These are phyloP conservation scores for Dione juno DNA, from an alignment of 2,888 invertebrate species.

Conservation along the genomic window DNA sequence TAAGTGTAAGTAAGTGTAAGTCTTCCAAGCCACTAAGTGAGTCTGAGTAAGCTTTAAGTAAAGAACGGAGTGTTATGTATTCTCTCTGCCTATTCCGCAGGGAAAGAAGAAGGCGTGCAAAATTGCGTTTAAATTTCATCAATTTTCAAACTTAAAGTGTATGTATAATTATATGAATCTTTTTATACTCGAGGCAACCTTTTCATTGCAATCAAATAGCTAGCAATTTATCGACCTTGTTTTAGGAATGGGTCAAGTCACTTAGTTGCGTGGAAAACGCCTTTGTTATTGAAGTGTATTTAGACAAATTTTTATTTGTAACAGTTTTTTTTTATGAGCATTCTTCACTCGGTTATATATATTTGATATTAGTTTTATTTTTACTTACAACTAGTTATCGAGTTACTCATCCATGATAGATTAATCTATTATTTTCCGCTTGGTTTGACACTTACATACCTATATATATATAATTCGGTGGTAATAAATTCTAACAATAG, in stretches of 20 bases:
- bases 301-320: slow-evolving; percentile 11
- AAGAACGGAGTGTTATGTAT: too few relatives aligned
- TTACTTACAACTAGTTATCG: slow-evolving; percentile 7
- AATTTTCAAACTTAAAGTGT: neutral
- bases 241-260: slow-evolving; percentile 14
- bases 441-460: neutral
- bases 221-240: slow-evolving; percentile 17
- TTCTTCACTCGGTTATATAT: neutral
- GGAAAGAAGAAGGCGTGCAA: too few relatives aligned
- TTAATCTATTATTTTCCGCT: neutral
- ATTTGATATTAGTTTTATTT: slow-evolving; percentile 6
- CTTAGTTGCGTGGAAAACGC: slow-evolving; percentile 26
- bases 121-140: neutral
- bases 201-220: neutral
- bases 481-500: neutral
- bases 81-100: neutral
- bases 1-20: too few relatives aligned
- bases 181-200: neutral
- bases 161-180: neutral
- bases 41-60: too few relatives aligned
- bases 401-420: slow-evolving; percentile 6
- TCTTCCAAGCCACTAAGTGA: too few relatives aligned
- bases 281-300: slow-evolving; percentile 19
- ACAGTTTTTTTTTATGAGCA: slow-evolving; percentile 11
- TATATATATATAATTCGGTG: neutral